These are phyloP conservation scores for Scopus umbretta DNA, from an alignment of 2,113 vertebrate genomes.

Conservation along the genomic window DNA sequence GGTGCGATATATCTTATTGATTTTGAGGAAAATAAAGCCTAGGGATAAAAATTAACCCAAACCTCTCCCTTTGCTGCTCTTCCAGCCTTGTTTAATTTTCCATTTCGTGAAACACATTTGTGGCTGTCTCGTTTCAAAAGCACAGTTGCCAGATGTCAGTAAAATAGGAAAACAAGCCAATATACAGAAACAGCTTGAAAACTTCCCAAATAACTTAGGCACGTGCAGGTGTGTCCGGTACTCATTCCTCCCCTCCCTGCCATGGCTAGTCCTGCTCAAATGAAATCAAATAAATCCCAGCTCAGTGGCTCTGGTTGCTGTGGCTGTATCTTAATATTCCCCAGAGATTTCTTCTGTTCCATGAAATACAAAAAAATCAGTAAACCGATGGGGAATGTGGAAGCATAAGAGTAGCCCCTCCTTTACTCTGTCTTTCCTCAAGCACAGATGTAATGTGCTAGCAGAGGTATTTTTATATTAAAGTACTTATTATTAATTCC, in stretches of 20 bases:
- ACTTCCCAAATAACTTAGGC: neutral
- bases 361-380: neutral
- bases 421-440: neutral
- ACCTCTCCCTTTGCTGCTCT: neutral
- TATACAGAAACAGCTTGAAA: neutral
- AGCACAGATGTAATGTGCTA: neutral
- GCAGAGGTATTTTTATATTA: constrained; percentile 14
- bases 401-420: neutral
- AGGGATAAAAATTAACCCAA: neutral
- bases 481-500: constrained; percentile 38
- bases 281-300: neutral
- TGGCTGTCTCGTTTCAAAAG: neutral
- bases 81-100: neutral
- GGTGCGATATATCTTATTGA: neutral
- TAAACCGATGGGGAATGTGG: neutral
- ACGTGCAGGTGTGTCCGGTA: neutral
- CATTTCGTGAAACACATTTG: neutral
- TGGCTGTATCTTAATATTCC: neutral
- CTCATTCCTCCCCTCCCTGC: neutral
- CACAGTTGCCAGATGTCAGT: fast-evolving
- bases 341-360: neutral
- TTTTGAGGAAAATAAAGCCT: neutral
- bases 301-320: neutral
- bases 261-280: neutral
- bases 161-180: neutral